These are phyloP conservation scores for Volucella inanis DNA, from an alignment of 2,888 invertebrate species.

Conservation along the genomic window DNA sequence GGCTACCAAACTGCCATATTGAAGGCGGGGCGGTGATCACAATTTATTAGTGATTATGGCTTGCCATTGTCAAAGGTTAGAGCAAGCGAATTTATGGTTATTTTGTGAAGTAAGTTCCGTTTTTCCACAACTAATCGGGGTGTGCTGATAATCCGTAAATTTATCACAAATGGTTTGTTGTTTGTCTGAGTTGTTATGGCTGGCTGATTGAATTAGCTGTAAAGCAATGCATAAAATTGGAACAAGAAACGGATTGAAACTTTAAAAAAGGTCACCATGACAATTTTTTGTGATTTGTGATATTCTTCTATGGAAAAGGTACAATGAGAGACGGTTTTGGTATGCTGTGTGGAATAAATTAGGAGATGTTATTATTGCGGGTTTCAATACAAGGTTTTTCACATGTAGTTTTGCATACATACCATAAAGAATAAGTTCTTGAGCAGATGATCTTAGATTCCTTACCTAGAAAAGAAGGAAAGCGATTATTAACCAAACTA, in stretches of 20 bases:
- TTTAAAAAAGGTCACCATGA: not conserved
- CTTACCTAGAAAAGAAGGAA: slow-evolving; percentile 12
- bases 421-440: no score
- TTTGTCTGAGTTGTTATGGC: not conserved
- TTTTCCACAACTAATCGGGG: slow-evolving; percentile 6
- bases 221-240: slow-evolving; percentile 2
- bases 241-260: not conserved
- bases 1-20: slow-evolving; percentile 23
- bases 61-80: slow-evolving; percentile 69
- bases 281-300: not conserved
- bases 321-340: no score
- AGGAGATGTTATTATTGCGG: no score
- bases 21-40: slow-evolving; percentile 30
- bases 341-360: no score
- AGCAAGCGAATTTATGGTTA: slow-evolving; percentile 21
- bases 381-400: no score
- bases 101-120: slow-evolving; percentile 25
- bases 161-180: slow-evolving; percentile 51
- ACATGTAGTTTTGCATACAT: no score
- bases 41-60: slow-evolving; percentile 61
- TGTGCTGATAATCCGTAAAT: slow-evolving; percentile 33
- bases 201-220: slow-evolving; percentile 3
- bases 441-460: not conserved
- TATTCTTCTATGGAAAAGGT: not conserved
- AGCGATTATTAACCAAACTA: not conserved